Base-by-base conservation (phyloP, 2,797 vertebrate species). In the Molothrus ater region DNA sequence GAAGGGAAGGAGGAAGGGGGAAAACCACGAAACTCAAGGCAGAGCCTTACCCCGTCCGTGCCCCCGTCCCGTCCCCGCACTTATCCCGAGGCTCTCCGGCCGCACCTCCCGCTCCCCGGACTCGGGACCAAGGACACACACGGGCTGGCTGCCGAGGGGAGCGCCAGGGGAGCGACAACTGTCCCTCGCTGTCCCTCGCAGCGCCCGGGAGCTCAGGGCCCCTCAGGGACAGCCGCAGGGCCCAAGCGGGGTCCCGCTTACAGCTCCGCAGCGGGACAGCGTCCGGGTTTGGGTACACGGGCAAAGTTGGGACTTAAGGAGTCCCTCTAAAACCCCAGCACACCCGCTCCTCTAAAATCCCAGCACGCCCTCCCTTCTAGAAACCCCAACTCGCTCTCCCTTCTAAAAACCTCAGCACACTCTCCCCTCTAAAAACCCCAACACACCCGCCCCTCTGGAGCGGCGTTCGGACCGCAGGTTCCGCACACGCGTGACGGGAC, bases 241-340 rank as follows among this genome's bases (percentile, higher is more conserved):
- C 43, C 68, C 20, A 1, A 7, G 43, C 31, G 17, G 53, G 28
- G 5, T 4, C 50, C 34, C 26, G 32, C 68, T 4, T 1, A 17
- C 12, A 17, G 7, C 51, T 17, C 56, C 5, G 5, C 82, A 5
- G 19, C 3, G 3, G 13, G 19, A 38, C 32, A 1, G 4, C 0
- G 10, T 1, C 68, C 8, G 32, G 3, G 36, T 1, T 0, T 25
- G 13, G 0, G 9, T 7, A 34, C 17, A 3, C 1, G 22, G 24
- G 14, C 76, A 18, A 15, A 72, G 42, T 13, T 1, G 45, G 53
- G 26, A 75, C 48, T 40, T 3, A 5, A 17, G 13, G 40, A 70
- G 32, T 31, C 14, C 17, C 31, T 19, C 57, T 9, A 8, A 68
- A 31, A 3, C 24, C 68, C 25, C 87, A 7, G 3, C 7, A 29